Base-by-base conservation (phyloP, 2,113 vertebrate genomes). In the Daphoenositta chrysoptera region DNA sequence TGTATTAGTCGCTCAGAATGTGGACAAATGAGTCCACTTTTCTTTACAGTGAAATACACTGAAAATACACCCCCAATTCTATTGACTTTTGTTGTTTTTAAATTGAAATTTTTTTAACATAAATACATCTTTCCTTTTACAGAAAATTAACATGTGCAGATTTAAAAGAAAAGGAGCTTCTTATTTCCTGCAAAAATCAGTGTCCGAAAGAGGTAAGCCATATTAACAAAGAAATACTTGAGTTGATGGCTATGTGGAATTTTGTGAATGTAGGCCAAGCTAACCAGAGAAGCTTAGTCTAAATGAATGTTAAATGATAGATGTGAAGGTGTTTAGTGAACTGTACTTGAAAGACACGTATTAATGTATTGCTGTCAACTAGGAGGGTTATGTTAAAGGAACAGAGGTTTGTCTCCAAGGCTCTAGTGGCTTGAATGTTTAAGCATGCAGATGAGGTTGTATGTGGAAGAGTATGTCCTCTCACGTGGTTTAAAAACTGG, bases 161-260 rank as follows among this genome's bases (percentile, higher is more conserved):
- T 86, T 39, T 97, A 65, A 95, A 98, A 91, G 98, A 95, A 56
- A 99, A 98, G 96, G 96, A 98, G 26, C 79, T 96, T 17, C 96
- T 99, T 72, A 91, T 91, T 93, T 99, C 99, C 87, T 99, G 99
- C 95, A 98, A 97, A 98, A 99, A 99, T 97, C 99, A 99, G 94
- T 99, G 99, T 97, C 99, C 99, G 39, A 99, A 99, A 98, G 98
- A 99, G 99, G 99, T 99, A 97, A 95, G 90, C 47, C 14, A 1
- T 81, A n/a, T 45, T 69, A 71, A 17, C 16, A 50, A 53, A 76
- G n/a, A 65, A 84, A 54, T 64, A 20, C 15, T 73, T 73, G 7
- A 26, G 58, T 42, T 81, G n/a, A 39, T 79, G 44, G 2, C 11
- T 47, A 6, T 77, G 27, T 81, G 51, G 35, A 39, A 39, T 77